Evolutionary conservation across 2,113 vertebrate species (phyloP), one percentile per base, ranked within the genome.

Genomic region (Charadrius vociferus): DNA sequence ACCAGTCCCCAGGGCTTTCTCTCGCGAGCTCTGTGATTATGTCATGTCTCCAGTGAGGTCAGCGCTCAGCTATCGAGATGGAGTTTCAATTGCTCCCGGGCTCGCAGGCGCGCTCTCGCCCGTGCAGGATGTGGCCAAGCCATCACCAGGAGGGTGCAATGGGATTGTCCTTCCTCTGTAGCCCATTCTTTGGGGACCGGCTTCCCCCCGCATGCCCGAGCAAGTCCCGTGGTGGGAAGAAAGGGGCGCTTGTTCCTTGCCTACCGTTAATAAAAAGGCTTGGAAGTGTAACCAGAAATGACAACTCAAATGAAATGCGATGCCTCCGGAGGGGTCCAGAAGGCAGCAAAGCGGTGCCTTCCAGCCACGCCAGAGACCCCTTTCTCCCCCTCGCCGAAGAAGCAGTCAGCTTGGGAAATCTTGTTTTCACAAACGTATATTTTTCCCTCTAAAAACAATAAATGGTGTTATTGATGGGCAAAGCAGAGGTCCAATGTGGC

Each of bases 11-110:
- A 5, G 84, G 86, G 96, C 14, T 85, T 86, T 94, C 93, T 66
- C 91, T 56, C 11, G 0, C 0, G 12, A 90, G 87, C 81, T 47
- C 73, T 19, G 73, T 36, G 93, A 93, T 97, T 94, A 95, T 81
- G 43, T 98, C 97, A 97, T 86, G 97, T 95, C 97, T 98, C 97
- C 94, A 90, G 93, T 97, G 96, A 98, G 94, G 96, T 97, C 97
- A 97, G 95, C 26, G 1, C 59, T 88, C 91, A 81, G 86, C 81
- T 88, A 81, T 62, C 34, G 2, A 63, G 90, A 59, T 26, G 43
- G 62, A 59, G 79, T 63, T 94, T 93, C 94, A 93, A 4, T 50
- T 24, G 17, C 84, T 93, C 52, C 52, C 1, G 2, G 88, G 37
- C 79, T 94, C 16, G 2, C 37, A 74, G 63, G 49, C 4, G 0